Evolutionary conservation across 2,113 vertebrate genomes (phyloP), one percentile per base, ranked within the genome.

Genomic region (Pungitius pungitius): DNA sequence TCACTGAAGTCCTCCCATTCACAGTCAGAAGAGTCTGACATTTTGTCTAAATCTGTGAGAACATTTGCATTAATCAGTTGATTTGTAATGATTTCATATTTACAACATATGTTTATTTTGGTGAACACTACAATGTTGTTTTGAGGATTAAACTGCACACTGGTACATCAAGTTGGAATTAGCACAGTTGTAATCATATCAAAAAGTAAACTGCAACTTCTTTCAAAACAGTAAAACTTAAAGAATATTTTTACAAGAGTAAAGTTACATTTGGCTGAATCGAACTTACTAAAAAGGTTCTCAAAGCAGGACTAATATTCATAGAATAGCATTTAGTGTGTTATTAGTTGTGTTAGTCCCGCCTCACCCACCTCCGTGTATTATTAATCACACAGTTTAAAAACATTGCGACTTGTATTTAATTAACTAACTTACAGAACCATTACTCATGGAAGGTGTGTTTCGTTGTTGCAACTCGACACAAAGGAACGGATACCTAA

Each of bases 1-100:
- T 22, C 20, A 18, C 10, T 30, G 22, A 1, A 0, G 3, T 33
- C 20, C 0, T 51, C 20, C n/a, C 18, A 85, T 1, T 75, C 67
- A 55, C 0, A 30, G 20, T 79, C 75, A 35, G 43, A 47, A 6
- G 81, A 79, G 55, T 91, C 85, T 6, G 74, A 85, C 87, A 90
- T 90, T 15, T 72, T 78, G 64, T 43, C 58, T 17, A 57, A 74
- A 18, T 76, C 89, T 91, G 82, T 3, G 71, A 73, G 14, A 47
- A 57, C 14, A 51, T 17, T 56, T 24, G 4, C 5, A 51, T 3
- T 35, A 24, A 62, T 52, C 17, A n/a, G n/a, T n/a, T n/a, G n/a
- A n/a, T n/a, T n/a, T n/a, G n/a, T n/a, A n/a, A n/a, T n/a, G n/a
- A n/a, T n/a, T n/a, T n/a, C n/a, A n/a, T n/a, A n/a, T 10, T 57